These are phyloP conservation scores for Noctuana brunneofusca DNA, from an alignment of 2,888 invertebrate genomes.

Conservation along the genomic window DNA sequence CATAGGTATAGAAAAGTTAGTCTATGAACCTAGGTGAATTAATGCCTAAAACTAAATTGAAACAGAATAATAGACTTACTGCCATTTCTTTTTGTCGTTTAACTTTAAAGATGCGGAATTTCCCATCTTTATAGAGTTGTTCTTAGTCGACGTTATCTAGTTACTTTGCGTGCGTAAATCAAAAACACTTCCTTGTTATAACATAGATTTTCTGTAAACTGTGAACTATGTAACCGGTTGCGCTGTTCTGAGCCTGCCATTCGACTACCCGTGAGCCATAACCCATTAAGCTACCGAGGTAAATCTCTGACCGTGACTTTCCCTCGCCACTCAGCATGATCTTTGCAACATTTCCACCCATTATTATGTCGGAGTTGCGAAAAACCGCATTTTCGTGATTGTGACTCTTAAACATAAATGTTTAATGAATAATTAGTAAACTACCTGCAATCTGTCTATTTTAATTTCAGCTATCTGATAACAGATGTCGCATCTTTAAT, in stretches of 20 bases:
- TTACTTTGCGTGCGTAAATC: background rate
- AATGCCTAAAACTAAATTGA: constrained; percentile 12
- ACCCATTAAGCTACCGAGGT: constrained; percentile 46
- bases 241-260: constrained; percentile 54
- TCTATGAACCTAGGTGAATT: too few relatives aligned
- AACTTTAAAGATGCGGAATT: constrained; percentile 74
- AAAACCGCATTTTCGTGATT: constrained; percentile 28
- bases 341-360: constrained; percentile 52
- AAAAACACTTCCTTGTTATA: constrained; percentile 12
- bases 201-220: background rate
- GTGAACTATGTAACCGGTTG: constrained; percentile 4
- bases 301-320: constrained; percentile 70
- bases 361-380: constrained; percentile 35
- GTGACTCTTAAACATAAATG: too few relatives aligned
- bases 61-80: constrained; percentile 60
- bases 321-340: constrained; percentile 46
- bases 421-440: background rate
- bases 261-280: constrained; percentile 45
- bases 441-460: background rate
- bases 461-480: background rate
- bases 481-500: too few relatives aligned
- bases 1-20: too few relatives aligned
- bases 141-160: background rate
- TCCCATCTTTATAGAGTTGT: constrained; percentile 56
- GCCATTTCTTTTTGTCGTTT: constrained; percentile 73